phyloP scores from a whole-genome alignment of 2,113 vertebrate genomes.

The Casuarius casuarius region DNA sequence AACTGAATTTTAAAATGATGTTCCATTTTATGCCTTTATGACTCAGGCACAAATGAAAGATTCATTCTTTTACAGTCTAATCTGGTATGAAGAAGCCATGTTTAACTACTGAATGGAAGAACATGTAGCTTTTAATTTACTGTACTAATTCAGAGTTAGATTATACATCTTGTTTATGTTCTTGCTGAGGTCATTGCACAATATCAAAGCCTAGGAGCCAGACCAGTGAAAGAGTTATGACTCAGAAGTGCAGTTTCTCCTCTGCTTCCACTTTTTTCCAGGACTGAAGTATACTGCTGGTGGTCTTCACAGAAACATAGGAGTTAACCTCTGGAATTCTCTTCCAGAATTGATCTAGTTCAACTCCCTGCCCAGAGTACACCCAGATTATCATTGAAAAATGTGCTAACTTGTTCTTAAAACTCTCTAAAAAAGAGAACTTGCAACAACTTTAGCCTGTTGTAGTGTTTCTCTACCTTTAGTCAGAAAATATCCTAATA shows the following conservation, averaged over 20 bases:
- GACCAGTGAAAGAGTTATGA: not conserved
- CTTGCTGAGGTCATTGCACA: not conserved
- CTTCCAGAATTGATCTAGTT: not conserved
- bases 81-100: not conserved
- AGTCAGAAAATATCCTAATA: not conserved
- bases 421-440: not conserved
- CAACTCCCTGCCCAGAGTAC: not conserved
- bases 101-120: not conserved
- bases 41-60: not conserved
- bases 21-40: not conserved
- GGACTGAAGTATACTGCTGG: not conserved
- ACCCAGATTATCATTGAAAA: not conserved
- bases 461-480: not conserved
- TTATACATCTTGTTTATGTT: not conserved
- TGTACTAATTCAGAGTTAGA: not conserved
- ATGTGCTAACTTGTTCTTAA: not conserved
- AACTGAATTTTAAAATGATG: not conserved
- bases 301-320: not conserved
- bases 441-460: not conserved
- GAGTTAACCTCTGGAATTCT: not conserved
- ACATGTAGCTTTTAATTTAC: not conserved
- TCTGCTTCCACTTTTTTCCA: not conserved
- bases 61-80: not conserved
- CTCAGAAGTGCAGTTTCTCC: not conserved
- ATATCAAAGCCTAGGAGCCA: not conserved